Evolutionary conservation across 2,888 invertebrate species (phyloP), one percentile per base, ranked within the genome.

Genomic region (Synergus gifuensis): DNA sequence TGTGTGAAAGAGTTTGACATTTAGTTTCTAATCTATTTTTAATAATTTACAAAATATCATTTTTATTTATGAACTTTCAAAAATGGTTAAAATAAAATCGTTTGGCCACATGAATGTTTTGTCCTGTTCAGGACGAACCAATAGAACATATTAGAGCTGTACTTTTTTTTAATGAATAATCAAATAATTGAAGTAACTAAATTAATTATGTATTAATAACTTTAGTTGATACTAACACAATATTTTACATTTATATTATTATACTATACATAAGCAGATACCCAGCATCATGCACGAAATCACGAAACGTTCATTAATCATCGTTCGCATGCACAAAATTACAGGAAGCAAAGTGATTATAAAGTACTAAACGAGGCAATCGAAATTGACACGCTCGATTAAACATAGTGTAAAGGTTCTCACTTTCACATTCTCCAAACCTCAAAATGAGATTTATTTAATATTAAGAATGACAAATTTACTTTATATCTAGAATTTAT

Each of bases 261-360:
- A 22, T 67, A 7, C 16, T 22, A 46, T 46, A 46, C 42, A 44
- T 28, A 69, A 14, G 22, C n/a, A 73, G 1, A 40, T 73, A 49
- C 18, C 12, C 28, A 54, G 36, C 28, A 40, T 73, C 28, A 28
- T 28, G 54, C 54, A 36, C 28, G 36, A 54, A 73, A 49, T 73
- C 73, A 73, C 36, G 54, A 36, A 73, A 66, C 49, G 76, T 78
- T 76, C 80, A 80, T 86, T 86, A 87, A 86, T 87, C 86, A 85
- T 79, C 81, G 85, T 76, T 77, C 77, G 83, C 81, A 81, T 81
- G 84, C 82, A 84, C 83, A 84, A 84, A 86, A 83, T 84, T 77
- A 78, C 76, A 77, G 82, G 83, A 78, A 81, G 79, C 77, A 84
- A 85, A 86, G 85, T 85, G 82, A 82, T 82, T 79, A 81, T 79